Percentiles rank a stretch among this genome's conserved stretches.
These are phyloP conservation scores for Pammene fasciana DNA, from an alignment of 2,888 invertebrate species.

Conservation along the genomic window DNA sequence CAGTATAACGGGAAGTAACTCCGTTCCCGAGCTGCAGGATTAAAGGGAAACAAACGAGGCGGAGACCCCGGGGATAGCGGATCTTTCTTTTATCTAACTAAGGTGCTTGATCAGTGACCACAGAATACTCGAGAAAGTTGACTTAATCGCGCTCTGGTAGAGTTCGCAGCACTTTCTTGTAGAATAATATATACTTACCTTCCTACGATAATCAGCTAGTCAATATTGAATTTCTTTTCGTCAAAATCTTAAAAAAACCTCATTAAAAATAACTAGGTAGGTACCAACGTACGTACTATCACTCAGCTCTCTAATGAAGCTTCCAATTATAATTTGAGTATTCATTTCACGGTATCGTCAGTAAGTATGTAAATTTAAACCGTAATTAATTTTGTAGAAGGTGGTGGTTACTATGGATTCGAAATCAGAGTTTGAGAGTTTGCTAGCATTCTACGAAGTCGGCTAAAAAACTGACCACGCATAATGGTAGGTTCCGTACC, in stretches of 20 bases:
- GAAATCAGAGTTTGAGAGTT: too few relatives aligned
- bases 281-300: too few relatives aligned
- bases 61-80: neutral
- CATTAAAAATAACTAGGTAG: constrained; percentile 1
- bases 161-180: neutral
- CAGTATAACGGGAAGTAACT: neutral
- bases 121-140: too few relatives aligned
- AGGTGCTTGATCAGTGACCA: neutral
- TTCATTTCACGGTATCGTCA: neutral
- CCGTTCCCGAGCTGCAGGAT: constrained; percentile 3
- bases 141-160: neutral
- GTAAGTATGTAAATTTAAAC: too few relatives aligned
- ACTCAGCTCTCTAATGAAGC: neutral
- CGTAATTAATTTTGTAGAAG: too few relatives aligned
- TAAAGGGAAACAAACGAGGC: constrained; percentile 7
- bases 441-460: neutral
- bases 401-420: too few relatives aligned
- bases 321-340: constrained; percentile 18
- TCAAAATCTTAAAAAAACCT: neutral
- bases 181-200: neutral
- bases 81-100: neutral
- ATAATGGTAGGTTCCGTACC: too few relatives aligned
- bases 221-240: neutral
- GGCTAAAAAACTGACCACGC: too few relatives aligned
- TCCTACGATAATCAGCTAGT: neutral